phyloP scores from a whole-genome alignment of 2,113 vertebrate genomes.

The Capra hircus region DNA sequence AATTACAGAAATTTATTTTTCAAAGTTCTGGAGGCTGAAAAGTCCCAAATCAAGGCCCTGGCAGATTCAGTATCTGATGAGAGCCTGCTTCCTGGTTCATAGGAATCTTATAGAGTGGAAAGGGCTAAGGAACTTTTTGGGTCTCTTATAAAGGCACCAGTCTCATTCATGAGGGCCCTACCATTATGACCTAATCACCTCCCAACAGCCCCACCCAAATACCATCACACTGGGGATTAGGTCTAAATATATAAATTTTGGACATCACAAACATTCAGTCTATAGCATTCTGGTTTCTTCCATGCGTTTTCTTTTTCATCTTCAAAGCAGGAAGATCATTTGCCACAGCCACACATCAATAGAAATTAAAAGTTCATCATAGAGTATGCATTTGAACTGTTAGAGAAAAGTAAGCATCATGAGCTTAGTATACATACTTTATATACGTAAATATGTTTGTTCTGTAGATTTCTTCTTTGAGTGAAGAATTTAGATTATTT shows the following conservation, averaged over 20 bases:
- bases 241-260: not conserved
- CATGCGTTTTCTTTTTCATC: not conserved
- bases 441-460: not conserved
- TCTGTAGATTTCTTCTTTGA: not conserved
- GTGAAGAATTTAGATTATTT: not conserved
- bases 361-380: not conserved
- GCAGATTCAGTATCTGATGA: not conserved
- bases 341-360: not conserved
- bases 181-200: not conserved
- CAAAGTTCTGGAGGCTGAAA: not conserved
- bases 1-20: not conserved
- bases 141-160: not conserved
- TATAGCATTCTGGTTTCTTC: not conserved
- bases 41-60: not conserved
- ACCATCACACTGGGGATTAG: not conserved
- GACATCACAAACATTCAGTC: not conserved
- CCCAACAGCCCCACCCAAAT: not conserved
- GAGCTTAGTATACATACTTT: not conserved
- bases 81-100: not conserved
- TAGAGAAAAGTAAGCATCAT: not conserved
- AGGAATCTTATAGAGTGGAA: not conserved
- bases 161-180: not conserved
- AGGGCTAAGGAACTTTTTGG: not conserved
- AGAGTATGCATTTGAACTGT: not conserved
- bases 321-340: not conserved